Base-by-base conservation (phyloP, 1,140 invertebrate genomes). In the Ditylenchus dipsaci region DNA sequence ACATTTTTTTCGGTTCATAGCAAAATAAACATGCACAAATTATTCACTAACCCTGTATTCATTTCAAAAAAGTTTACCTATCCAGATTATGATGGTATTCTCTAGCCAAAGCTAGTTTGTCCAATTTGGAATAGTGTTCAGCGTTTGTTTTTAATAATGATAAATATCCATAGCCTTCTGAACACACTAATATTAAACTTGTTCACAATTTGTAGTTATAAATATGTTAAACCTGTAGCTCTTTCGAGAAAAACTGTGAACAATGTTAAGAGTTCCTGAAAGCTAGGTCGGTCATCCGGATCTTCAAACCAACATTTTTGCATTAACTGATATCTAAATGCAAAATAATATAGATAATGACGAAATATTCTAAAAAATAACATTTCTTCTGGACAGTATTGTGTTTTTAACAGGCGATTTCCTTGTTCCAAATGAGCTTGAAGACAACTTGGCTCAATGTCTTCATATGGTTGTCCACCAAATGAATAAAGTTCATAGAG, bases 291-390 rank as follows among this genome's bases (percentile, higher is more conserved):
- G 29, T 68, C 53, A 21, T n/a, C 15, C 1, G 69, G 66, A 47
- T 29, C 49, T 53, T 71, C 65, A 7, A 19, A 11, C 69, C 64
- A 68, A 33, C 69, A 71, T n/a, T 69, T 67, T 53, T n/a, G 15
- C 69, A 71, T 71, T n/a, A 71, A 29, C 13, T 60, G 42, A 65
- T 65, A 61, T 29, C 59, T 61, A 38, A 30, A 11, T 15, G 19
- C 26, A 26, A 33, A 0, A 3, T 19, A 26, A 26, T 23, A 7
- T 5, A 19, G n/a, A 0, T 15, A 29, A 61, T 15, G 9, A 15
- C 0, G 3, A 53, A 53, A 17, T 17, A 53, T 53, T 19, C 49
- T 53, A 21, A 53, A 3, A 3, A 53, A 53, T 15, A 53, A 67
- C 49, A 56, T 67, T 58, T 67, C 65, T 26, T 67, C 47, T 21